Evolutionary conservation across 2,113 vertebrate genomes (phyloP), one percentile per base, ranked within the genome.

Genomic region (Eubucco bourcierii): DNA sequence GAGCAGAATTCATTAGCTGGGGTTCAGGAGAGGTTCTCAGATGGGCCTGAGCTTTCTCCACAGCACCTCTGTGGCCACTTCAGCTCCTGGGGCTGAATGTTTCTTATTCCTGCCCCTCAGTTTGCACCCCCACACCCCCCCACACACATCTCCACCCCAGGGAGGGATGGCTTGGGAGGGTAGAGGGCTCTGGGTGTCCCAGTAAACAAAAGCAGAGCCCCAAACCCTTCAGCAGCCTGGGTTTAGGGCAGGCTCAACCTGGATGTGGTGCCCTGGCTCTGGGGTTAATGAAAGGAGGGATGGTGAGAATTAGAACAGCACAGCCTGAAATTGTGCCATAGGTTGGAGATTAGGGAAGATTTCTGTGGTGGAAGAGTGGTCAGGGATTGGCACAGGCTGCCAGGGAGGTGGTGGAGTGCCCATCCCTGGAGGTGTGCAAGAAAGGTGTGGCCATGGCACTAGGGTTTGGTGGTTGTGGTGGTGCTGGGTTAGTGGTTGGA

Each of bases 1-100:
- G 15, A 59, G 88, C 92, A 46, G 92, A 70, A 8, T 88, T 94
- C 88, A 96, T 95, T 91, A 96, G 82, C 83, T 29, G 64, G 50
- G 65, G 59, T 50, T 75, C 55, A 21, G 59, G 20, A 19, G 2
- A 17, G 2, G 63, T 71, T 65, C 86, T 10, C 2, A 8, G 46
- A 7, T 2, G 55, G 50, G 80, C 84, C 61, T 59, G 84, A 53
- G 23, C 13, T n/a, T 58, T 47, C 37, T 72, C 82, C 34, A 4
- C 1, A 0, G 56, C 46, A 3, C 3, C n/a, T 47, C 61, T 31
- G 6, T 1, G 12, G 31, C 7, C 2, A 3, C 12, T 59, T 19
- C 16, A 47, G 29, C 21, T 7, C 15, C 1, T 2, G 29, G 20
- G 37, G 82, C 41, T 9, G 71, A 81, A 34, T 56, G 71, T 77